Conservation (phyloP, 2,797 vertebrate genomes). For the Rhodeus uyekii region DNA sequence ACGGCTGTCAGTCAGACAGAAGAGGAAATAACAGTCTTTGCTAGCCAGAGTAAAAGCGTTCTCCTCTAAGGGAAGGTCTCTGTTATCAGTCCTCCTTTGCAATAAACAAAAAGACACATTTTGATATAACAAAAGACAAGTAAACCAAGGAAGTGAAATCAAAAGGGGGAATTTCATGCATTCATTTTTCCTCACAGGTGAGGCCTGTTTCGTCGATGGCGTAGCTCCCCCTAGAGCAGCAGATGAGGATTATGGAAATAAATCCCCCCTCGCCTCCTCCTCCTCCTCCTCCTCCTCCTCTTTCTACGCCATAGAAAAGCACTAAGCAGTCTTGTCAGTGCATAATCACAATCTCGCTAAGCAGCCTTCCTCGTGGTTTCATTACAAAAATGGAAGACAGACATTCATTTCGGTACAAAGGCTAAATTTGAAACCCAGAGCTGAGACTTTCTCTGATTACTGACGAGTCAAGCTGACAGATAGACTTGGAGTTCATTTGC, state of each 20-base stretch:
- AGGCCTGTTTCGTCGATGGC: conserved; percentile 26
- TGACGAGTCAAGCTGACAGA: conserved; percentile 41
- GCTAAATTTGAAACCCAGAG: conserved; percentile 19
- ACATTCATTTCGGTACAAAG: conserved; percentile 53
- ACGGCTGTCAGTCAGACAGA: neutral
- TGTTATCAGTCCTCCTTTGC: conserved; percentile 4
- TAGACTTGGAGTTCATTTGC: conserved; percentile 32
- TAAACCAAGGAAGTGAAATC: conserved; percentile 32
- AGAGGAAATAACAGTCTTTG: neutral
- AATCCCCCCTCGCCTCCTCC: neutral
- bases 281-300: neutral
- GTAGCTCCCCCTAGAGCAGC: conserved; percentile 57
- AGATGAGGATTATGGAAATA: neutral
- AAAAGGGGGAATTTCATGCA: conserved; percentile 31
- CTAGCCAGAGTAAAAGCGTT: no score
- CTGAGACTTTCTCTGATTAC: conserved; percentile 10
- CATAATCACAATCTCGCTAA: conserved; percentile 53
- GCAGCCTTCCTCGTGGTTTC: conserved; percentile 44
- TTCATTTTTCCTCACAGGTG: neutral
- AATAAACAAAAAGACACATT: conserved; percentile 13
- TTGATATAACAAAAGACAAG: conserved; percentile 25
- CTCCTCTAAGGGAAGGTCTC: neutral
- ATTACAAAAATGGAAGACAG: conserved; percentile 48
- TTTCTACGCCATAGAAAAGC: conserved; percentile 24
- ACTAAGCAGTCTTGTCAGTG: conserved; percentile 42